phyloP scores from a whole-genome alignment of 1,140 invertebrate genomes.

The Diachasmimorpha longicaudata region DNA sequence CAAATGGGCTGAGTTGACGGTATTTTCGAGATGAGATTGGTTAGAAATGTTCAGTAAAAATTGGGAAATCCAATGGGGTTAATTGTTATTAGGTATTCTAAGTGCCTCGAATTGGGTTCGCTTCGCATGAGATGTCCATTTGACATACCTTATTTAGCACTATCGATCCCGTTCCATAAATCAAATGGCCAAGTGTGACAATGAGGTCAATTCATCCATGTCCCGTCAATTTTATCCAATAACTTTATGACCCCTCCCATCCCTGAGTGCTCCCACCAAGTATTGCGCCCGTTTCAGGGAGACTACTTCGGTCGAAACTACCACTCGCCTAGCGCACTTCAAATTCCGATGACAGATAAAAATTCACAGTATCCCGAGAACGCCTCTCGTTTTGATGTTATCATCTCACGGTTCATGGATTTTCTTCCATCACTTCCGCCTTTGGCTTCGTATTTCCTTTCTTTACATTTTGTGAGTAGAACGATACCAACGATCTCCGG shows the following conservation, averaged over 20 bases:
- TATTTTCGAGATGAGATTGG: not conserved
- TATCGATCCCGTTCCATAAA: too few species aligned
- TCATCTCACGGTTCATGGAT: not conserved
- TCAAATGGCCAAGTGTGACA: too few species aligned
- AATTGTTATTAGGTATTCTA: too few species aligned
- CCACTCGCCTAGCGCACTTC: not conserved
- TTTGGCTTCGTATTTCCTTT: not conserved
- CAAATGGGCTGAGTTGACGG: not conserved
- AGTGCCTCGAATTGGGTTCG: too few species aligned
- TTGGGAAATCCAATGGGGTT: too few species aligned
- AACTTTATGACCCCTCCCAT: not conserved
- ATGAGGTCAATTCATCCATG: too few species aligned
- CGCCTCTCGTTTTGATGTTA: not conserved
- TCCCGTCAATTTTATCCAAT: too few species aligned
- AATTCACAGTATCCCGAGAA: not conserved
- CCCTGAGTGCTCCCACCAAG: not conserved
- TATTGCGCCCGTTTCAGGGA: not conserved
- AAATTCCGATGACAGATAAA: not conserved
- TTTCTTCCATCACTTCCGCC: not conserved
- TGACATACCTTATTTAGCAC: too few species aligned
- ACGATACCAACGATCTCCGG: not conserved
- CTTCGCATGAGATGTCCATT: too few species aligned
- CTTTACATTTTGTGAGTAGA: not conserved
- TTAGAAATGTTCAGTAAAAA: too few species aligned
- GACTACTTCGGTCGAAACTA: not conserved